A percentile compares a stretch with the other conserved stretches of the same genome.
These are phyloP conservation scores for Phrynocephalus versicolor DNA, from an alignment of 2,113 vertebrate genomes.

Conservation along the genomic window DNA sequence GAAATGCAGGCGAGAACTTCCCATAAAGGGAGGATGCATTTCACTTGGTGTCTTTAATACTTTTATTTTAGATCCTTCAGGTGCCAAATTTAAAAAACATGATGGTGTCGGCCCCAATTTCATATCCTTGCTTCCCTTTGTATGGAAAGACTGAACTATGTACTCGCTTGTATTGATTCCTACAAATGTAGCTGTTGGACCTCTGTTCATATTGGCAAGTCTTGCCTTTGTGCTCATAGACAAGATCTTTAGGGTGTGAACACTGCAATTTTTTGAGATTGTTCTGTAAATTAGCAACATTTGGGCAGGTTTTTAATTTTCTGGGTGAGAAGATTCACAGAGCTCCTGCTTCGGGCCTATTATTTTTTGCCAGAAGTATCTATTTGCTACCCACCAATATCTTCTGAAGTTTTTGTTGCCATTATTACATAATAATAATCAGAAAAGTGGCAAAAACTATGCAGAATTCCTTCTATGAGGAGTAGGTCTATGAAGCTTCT, in stretches of 20 bases:
- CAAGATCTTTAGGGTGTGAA: background rate
- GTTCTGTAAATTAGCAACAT: background rate
- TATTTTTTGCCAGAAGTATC: background rate
- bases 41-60: background rate
- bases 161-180: background rate
- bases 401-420: background rate
- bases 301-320: background rate
- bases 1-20: background rate
- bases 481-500: no score
- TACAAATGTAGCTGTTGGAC: background rate
- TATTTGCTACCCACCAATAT: background rate
- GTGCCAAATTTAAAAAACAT: background rate
- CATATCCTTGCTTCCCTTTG: background rate
- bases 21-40: background rate
- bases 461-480: background rate
- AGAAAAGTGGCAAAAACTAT: background rate
- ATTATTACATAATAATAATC: background rate
- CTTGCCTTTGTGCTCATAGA: background rate
- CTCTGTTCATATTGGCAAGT: background rate
- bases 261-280: background rate
- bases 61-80: background rate
- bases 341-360: background rate
- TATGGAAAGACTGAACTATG: background rate
- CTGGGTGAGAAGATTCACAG: background rate
- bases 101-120: background rate